Evolutionary conservation across 2,113 vertebrate species (phyloP), one percentile per base, ranked within the genome.

Genomic region (Bagarius yarrelli): DNA sequence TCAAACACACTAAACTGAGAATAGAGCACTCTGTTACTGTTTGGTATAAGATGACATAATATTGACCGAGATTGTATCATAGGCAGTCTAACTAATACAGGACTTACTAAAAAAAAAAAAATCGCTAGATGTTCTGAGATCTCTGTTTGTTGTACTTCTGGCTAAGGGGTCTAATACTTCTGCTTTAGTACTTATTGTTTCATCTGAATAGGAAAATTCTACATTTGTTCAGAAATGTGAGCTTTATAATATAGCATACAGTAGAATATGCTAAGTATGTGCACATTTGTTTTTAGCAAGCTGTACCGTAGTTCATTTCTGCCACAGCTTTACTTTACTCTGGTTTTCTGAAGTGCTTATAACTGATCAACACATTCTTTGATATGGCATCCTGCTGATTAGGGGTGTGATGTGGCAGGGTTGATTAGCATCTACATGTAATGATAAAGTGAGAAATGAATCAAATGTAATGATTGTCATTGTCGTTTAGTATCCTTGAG

Each of bases 381-480:
- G 21, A 60, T 23, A 16, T 44, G 36, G 32, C 16, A 44, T 47
- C 1, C 52, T 70, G 23, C 8, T 70, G 34, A 44, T 40, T 2
- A 36, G 30, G 21, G 50, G 19, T 57, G 63, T 69, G 77, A 40
- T 36, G 30, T 66, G 8, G 32, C 27, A 30, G 15, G 44, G 50
- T 77, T 77, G 57, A 63, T 63, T 23, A 63, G 34, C 18, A 63
- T 77, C 40, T 11, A 11, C 47, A n/a, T 8, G 40, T 64, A 53
- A 78, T 56, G 21, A 66, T 76, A 64, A 71, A 71, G 8, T 69
- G 61, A 82, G 34, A 70, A 56, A 14, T 69, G 61, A 77, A 32
- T 15, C 36, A 50, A 34, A 44, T 44, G 23, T 69, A 47, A 47
- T 69, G 8, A 69, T 1, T 44, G 23, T 15, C 1, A 15, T 14